Evolutionary conservation across 2,113 vertebrate genomes (phyloP), one percentile per base, ranked within the genome.

Genomic region (Etia nguti): DNA sequence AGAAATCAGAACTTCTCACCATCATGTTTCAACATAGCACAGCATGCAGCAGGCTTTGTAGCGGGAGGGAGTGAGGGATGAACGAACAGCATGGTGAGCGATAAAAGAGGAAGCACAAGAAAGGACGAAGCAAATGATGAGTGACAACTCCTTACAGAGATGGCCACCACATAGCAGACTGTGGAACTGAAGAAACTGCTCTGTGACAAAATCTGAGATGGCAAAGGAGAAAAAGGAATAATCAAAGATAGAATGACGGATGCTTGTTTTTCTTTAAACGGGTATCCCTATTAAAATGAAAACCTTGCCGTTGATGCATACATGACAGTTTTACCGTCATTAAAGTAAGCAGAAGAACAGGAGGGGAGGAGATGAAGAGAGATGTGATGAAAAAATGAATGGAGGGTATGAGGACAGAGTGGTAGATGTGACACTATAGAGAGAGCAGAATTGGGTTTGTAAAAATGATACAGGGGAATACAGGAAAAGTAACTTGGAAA

Each of bases 141-240:
- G 75, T 79, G 89, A 86, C 88, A 87, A 36, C 29, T 88, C 65
- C 89, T 92, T 60, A 26, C 83, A 54, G 88, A 13, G 86, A 86
- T 34, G 83, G 59, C 46, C 34, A 73, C 83, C 60, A 75, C 57
- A 43, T 65, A 20, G 82, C 83, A 48, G 81, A 86, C 24, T 50
- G 83, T 2, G 41, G 62, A 81, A 73, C 81, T 57, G 55, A 54
- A 34, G 79, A 52, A 57, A 81, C 62, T 36, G 50, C 11, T 34
- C 18, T 54, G 5, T 41, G 10, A 84, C 8, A 10, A 65, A 83
- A 89, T 50, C 79, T 70, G 77, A 89, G 57, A 82, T n/a, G 84
- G 60, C 41, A 18, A 34, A 18, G 54, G 75, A 34, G 16, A 29
- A 16, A 46, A 65, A 12, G 18, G 31, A 41, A 79, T 15, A 77